Conservation (phyloP, 1,140 invertebrate genomes). For the Brachionus calyciflorus region DNA sequence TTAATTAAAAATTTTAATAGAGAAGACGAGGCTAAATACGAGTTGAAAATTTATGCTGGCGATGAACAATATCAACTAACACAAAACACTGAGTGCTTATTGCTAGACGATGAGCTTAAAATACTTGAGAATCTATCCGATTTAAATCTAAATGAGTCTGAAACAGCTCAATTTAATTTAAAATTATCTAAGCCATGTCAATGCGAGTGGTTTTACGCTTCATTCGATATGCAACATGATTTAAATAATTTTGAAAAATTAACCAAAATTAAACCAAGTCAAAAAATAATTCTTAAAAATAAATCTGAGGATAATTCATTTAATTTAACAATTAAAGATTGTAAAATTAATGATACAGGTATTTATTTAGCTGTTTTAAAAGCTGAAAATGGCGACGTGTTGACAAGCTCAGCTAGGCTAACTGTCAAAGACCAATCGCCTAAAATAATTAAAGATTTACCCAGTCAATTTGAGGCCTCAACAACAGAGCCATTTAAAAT, state of each 20-base stretch:
- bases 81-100: not conserved
- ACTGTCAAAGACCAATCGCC: not conserved
- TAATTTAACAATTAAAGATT: not conserved
- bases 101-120: not conserved
- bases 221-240: not conserved
- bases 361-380: not conserved
- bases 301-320: not conserved
- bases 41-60: not conserved
- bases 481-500: not conserved
- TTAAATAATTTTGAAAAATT: not conserved
- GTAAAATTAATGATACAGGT: not conserved
- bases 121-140: not conserved
- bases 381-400: not conserved
- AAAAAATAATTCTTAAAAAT: not conserved
- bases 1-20: not conserved
- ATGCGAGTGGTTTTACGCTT: conserved; percentile 24
- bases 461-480: not conserved
- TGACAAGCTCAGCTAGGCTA: not conserved
- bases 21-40: conserved; percentile 26
- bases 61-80: not conserved
- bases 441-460: conserved; percentile 25
- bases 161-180: not conserved
- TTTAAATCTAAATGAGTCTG: not conserved
- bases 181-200: not conserved
- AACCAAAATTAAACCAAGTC: not conserved